Percentiles rank a stretch among this genome's conserved stretches.
phyloP scores from a whole-genome alignment of 2,113 vertebrate genomes.

The Columba janthina region DNA sequence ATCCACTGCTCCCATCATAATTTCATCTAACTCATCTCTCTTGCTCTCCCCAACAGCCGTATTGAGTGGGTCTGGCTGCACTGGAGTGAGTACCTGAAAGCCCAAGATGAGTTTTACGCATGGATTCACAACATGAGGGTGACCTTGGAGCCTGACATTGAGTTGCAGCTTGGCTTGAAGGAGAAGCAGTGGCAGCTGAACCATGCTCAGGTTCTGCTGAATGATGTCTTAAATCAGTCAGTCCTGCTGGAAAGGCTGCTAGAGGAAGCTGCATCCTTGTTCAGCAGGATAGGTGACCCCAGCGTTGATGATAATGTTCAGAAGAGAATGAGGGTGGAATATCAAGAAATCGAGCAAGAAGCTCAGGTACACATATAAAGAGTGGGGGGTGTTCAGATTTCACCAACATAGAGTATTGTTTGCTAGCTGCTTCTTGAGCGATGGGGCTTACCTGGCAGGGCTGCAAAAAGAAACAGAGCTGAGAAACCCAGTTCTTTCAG shows the following conservation, averaged over 20 bases:
- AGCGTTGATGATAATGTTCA: slow-evolving; percentile 84
- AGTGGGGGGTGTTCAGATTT: background rate
- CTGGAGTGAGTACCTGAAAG: slow-evolving; percentile 94
- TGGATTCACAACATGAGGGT: slow-evolving; percentile 85
- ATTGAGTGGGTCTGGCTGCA: slow-evolving; percentile 98
- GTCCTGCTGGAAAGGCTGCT: slow-evolving; percentile 85
- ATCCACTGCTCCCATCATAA: background rate
- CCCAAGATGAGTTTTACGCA: slow-evolving; percentile 83
- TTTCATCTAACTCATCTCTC: background rate
- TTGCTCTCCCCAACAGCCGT: slow-evolving; percentile 77
- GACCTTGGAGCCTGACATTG: slow-evolving; percentile 78
- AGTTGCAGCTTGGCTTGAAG: slow-evolving; percentile 87
- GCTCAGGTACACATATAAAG: slow-evolving; percentile 79
- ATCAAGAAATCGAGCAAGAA: slow-evolving; percentile 77
- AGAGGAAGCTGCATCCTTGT: slow-evolving; percentile 85
- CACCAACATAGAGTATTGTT: background rate
- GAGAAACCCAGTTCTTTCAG: background rate
- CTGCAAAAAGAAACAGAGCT: background rate
- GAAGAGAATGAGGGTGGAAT: slow-evolving; percentile 81
- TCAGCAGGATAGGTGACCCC: slow-evolving; percentile 87
- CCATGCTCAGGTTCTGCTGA: slow-evolving; percentile 82
- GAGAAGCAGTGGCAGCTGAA: slow-evolving; percentile 94
- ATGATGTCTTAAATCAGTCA: slow-evolving; percentile 80
- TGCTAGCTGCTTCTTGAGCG: background rate
- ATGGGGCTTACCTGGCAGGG: background rate